Evolutionary conservation across 64 coral and sea anemone species (phyloP).

Genomic region (Trachythela sp.): DNA sequence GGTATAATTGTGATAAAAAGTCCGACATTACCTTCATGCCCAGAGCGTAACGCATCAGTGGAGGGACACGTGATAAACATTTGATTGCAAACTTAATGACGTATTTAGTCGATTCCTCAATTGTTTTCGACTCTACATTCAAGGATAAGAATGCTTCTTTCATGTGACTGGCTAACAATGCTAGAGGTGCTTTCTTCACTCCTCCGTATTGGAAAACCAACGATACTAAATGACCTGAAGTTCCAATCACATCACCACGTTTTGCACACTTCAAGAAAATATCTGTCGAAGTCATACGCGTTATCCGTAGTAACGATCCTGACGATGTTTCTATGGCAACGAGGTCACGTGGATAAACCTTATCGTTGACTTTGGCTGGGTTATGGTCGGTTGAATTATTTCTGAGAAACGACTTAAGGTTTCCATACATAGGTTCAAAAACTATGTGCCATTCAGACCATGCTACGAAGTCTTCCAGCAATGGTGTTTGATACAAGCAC

Average conservation of each 20-base stretch:
- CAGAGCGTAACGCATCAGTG: slow-evolving; percentile 25
- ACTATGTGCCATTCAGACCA: slow-evolving; percentile 46
- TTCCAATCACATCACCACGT: slow-evolving; percentile 42
- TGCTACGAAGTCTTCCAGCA: slow-evolving; percentile 27
- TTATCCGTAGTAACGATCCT: slow-evolving; percentile 51
- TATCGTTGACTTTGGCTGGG: not conserved
- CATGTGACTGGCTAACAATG: slow-evolving; percentile 70
- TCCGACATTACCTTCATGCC: not conserved
- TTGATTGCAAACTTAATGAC: slow-evolving; percentile 53
- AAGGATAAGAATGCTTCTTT: slow-evolving; percentile 29
- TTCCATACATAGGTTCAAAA: slow-evolving; percentile 36
- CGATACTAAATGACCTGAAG: slow-evolving; percentile 70
- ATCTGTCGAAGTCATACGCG: slow-evolving; percentile 40
- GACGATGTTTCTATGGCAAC: slow-evolving; percentile 62
- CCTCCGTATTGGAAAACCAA: slow-evolving; percentile 76
- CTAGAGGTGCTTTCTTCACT: slow-evolving; percentile 55
- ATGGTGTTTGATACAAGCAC: slow-evolving; percentile 36
- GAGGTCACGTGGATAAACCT: not conserved
- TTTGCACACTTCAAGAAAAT: slow-evolving; percentile 37
- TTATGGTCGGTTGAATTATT: not conserved
- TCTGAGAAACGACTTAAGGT: slow-evolving; percentile 36
- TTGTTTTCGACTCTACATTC: not conserved
- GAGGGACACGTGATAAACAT: slow-evolving; percentile 56
- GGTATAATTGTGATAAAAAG: too few species aligned
- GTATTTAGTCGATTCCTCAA: not conserved